phyloP scores from a whole-genome alignment of 2,113 vertebrate genomes.

The Aviceda subcristata region DNA sequence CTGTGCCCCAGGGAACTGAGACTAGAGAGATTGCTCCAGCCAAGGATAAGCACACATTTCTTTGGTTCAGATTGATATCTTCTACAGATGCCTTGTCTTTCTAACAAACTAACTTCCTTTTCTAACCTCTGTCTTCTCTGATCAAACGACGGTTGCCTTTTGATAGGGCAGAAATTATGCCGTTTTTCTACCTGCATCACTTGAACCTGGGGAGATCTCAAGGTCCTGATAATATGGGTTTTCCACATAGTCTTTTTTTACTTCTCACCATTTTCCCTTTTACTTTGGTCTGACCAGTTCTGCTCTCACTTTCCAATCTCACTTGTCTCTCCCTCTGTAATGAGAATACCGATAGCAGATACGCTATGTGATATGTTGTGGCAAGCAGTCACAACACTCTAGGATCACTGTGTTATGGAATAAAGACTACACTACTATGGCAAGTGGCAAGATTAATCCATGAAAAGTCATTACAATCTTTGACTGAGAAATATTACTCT shows the following conservation, averaged over 20 bases:
- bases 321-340: constrained; percentile 4
- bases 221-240: neutral
- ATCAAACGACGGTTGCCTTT: neutral
- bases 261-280: neutral
- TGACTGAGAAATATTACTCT: neutral
- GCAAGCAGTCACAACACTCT: neutral
- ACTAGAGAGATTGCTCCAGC: neutral
- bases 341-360: neutral
- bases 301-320: constrained; percentile 31
- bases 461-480: neutral
- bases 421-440: neutral
- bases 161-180: neutral
- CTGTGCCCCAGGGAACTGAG: neutral
- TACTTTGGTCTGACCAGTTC: constrained; percentile 10
- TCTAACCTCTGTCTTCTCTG: neutral
- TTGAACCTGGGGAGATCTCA: neutral
- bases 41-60: neutral
- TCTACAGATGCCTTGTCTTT: constrained; percentile 1
- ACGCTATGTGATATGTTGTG: neutral
- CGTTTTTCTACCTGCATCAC: neutral
- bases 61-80: neutral
- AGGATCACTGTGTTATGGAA: neutral
- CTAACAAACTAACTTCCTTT: neutral
- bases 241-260: neutral
- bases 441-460: neutral